These are phyloP conservation scores for Calliopsis andreniformis DNA, from an alignment of 1,140 invertebrate species.

Conservation along the genomic window DNA sequence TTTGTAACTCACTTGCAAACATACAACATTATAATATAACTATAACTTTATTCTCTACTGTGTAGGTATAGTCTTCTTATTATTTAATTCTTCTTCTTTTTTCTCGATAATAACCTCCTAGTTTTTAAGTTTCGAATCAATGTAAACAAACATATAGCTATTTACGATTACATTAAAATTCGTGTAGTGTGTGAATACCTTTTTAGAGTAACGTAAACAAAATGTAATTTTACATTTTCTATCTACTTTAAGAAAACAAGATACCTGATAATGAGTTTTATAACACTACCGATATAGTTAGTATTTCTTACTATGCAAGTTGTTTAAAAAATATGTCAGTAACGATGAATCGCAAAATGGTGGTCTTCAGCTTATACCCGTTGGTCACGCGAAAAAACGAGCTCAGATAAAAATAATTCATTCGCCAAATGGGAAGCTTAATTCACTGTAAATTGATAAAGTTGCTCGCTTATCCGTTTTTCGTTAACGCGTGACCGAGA, in stretches of 20 bases:
- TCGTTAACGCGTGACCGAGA: background rate
- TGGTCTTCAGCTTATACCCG: background rate
- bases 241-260: background rate
- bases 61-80: no score
- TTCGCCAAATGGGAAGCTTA: background rate
- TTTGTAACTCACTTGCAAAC: no score
- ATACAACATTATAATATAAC: no score
- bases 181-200: background rate
- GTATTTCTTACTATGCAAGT: no score
- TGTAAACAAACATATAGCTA: no score
- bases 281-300: background rate
- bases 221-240: background rate
- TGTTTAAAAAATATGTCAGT: background rate
- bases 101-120: no score
- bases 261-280: background rate
- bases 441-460: conserved; percentile 12
- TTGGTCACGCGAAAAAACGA: background rate
- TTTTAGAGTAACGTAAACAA: no score
- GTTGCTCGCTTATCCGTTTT: background rate
- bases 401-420: background rate
- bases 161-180: no score
- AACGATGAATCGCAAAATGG: background rate
- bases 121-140: no score
- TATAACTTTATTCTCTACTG: no score
- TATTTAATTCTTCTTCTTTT: no score